Percentiles rank a stretch among this genome's conserved stretches.
Conservation (phyloP, 2,888 invertebrate species). For the Asteroscopus sphinx region DNA sequence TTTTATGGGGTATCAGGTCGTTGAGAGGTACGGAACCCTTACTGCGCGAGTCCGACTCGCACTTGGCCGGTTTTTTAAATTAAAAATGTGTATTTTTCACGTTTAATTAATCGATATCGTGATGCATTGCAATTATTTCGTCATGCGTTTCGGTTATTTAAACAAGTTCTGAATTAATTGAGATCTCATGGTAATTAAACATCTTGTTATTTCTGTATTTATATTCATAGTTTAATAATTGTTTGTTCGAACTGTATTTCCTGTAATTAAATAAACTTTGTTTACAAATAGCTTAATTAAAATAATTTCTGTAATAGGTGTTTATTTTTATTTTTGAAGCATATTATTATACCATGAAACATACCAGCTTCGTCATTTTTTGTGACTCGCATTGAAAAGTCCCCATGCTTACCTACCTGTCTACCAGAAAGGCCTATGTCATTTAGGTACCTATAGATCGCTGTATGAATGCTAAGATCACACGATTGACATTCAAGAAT, state of each 20-base stretch:
- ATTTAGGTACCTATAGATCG: constrained; percentile 15
- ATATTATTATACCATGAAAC: no score
- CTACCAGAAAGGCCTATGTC: constrained; percentile 13
- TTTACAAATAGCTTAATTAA: constrained; percentile 12
- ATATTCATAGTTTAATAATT: constrained; percentile 43
- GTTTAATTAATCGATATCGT: constrained; percentile 17
- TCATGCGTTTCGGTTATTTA: constrained; percentile 47
- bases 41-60: no score
- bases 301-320: no score
- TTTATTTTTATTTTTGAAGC: no score
- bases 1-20: no score
- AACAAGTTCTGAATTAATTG: constrained; percentile 42
- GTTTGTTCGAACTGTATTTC: constrained; percentile 37
- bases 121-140: constrained; percentile 28
- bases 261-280: constrained; percentile 28
- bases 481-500: constrained; percentile 39
- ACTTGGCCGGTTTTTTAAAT: no score
- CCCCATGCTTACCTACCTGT: background rate
- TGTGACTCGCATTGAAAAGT: constrained; percentile 6
- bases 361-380: no score
- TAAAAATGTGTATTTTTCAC: no score
- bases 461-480: constrained; percentile 39
- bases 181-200: constrained; percentile 35
- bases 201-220: constrained; percentile 32
- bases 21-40: no score